A percentile compares a stretch with the other conserved stretches of the same genome.
Evolutionary conservation across 2,888 invertebrate species (phyloP).

Genomic region (Apantesis nais): DNA sequence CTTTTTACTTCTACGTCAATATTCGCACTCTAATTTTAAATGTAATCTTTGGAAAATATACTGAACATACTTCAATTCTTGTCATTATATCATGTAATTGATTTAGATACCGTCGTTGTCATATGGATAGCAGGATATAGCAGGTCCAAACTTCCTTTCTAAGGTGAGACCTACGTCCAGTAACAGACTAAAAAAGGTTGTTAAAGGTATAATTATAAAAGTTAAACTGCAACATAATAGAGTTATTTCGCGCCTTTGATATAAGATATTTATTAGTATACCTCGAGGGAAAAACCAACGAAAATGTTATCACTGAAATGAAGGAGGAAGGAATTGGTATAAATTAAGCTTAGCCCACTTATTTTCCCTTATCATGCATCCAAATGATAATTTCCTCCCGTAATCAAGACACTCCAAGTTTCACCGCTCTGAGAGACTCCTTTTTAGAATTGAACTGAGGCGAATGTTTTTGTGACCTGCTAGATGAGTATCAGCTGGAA

Average conservation of each 20-base stretch:
- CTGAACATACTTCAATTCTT: no score
- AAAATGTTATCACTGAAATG: neutral
- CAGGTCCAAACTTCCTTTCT: no score
- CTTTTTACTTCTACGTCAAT: no score
- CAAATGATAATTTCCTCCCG: slow-evolving; percentile 36
- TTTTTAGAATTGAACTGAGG: neutral
- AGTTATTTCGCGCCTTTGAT: neutral
- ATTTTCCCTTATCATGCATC: slow-evolving; percentile 32
- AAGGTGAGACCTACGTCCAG: no score
- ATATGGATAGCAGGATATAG: no score
- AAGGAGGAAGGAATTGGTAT: slow-evolving; percentile 19
- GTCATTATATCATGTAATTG: no score
- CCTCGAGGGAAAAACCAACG: slow-evolving; percentile 9
- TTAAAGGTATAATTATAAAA: neutral
- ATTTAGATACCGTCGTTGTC: no score
- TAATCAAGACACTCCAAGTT: slow-evolving; percentile 27
- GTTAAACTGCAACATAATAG: neutral
- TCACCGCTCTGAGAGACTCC: slow-evolving; percentile 4
- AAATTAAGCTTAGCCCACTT: slow-evolving; percentile 15
- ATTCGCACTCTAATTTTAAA: no score
- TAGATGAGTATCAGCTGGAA: neutral
- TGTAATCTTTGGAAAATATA: no score
- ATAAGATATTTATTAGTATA: neutral
- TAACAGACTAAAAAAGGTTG: no score
- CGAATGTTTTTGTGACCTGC: neutral